Base-by-base conservation (phyloP, 53 echinoderm and acorn worm genomes). In the Luidia sarsii region DNA sequence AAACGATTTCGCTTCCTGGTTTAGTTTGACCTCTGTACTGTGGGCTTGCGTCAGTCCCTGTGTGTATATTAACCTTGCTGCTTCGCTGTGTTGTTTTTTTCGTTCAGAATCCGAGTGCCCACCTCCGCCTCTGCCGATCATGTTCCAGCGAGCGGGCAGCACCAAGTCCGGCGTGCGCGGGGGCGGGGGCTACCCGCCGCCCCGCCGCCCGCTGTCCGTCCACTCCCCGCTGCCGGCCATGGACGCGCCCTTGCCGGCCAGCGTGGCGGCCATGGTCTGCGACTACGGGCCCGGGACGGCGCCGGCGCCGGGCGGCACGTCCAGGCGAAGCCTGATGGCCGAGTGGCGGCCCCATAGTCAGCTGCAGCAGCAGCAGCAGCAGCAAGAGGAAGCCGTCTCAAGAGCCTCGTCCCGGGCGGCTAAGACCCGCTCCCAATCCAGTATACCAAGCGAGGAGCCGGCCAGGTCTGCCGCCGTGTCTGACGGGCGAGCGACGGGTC, bases 171-270 rank as follows among this genome's bases (percentile, higher is more conserved):
- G 77, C 46, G 19, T 77, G 59, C 77, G 30, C 59, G n/a, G n/a
- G n/a, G n/a, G n/a, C n/a, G n/a, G n/a, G n/a, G n/a, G n/a, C n/a
- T n/a, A n/a, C n/a, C 59, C 21, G 46, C 61, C 39, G 14, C 60
- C 59, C 61, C 59, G 46, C 77, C 14, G 77, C 41, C 77, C 77
- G 77, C 31, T 77, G 27, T 77, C 77, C 3, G 77, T 77, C 20
- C 77, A 77, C 32, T 77, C 77, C 18, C 77, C 60, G 18, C 18
- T 77, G 48, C 60, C 77, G 9, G 20, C 77, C 11, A 21, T 77
- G 77, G 77, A 77, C 77, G 77, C 77, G 30, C 77, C 77, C 18
- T 29, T 77, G 20, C 77, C 77, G 33, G 77, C 77, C 62, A 77
- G 77, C 61, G 77, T 77, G 48, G 77, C 77, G 46, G 77, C 77